phyloP scores from a whole-genome alignment of 2,113 vertebrate genomes.

The Pao palembangensis region DNA sequence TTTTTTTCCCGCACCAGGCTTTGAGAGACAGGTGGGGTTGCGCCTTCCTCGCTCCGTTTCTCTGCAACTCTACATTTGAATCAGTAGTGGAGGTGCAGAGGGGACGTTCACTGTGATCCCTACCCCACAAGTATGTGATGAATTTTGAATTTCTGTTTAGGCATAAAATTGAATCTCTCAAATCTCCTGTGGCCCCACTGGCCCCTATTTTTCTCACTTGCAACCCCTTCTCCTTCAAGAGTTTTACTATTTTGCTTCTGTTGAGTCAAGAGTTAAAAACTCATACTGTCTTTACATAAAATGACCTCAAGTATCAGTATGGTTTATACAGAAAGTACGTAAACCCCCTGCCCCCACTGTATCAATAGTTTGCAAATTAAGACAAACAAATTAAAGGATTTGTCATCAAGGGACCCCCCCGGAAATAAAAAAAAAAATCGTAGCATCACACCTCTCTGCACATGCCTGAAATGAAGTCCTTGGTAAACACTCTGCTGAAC shows the following conservation, averaged over 20 bases:
- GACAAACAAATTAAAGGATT: too few relatives aligned
- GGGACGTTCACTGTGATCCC: conserved; percentile 58
- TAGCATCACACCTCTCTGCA: too few relatives aligned
- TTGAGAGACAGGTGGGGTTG: conserved; percentile 3
- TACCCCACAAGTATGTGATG: conserved; percentile 53
- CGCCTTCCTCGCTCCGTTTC: conserved; percentile 2
- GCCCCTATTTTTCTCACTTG: conserved; percentile 51
- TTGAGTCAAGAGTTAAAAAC: conserved; percentile 42
- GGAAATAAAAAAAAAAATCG: too few relatives aligned
- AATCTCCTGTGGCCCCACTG: conserved; percentile 44
- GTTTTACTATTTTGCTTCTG: conserved; percentile 60
- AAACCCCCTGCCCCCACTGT: neutral
- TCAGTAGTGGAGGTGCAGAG: conserved; percentile 40
- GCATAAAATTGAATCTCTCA: conserved; percentile 73
- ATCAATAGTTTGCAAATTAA: too few relatives aligned
- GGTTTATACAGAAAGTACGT: conserved; percentile 8
- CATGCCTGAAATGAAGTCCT: too few relatives aligned
- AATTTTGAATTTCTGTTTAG: conserved; percentile 70
- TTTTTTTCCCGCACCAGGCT: neutral
- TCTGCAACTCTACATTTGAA: conserved; percentile 36
- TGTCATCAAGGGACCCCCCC: too few relatives aligned
- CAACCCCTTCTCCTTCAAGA: conserved; percentile 44
- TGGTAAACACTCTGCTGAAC: too few relatives aligned
- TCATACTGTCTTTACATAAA: conserved; percentile 42
- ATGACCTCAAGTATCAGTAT: conserved; percentile 37